Conservation (phyloP, 2,797 vertebrate genomes). For the Lepus townsendii region DNA sequence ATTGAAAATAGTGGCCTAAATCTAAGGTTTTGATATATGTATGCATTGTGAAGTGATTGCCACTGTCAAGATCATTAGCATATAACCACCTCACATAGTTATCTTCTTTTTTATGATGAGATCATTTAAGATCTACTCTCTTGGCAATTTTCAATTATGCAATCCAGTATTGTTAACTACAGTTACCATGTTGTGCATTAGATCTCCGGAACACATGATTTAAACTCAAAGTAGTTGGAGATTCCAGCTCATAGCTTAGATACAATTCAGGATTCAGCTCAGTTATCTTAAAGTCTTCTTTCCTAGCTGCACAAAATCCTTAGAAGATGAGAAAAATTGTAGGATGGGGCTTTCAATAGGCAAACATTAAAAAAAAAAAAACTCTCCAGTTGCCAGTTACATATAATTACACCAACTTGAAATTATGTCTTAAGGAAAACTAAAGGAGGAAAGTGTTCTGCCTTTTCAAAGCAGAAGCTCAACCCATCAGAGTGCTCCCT, state of each 20-base stretch:
- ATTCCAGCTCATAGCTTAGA: neutral
- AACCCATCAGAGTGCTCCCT: neutral
- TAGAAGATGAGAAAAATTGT: neutral
- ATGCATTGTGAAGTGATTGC: neutral
- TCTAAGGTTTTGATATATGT: neutral
- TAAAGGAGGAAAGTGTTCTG: neutral
- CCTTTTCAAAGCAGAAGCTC: neutral
- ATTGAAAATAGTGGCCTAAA: too few species aligned
- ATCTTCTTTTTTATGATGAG: neutral
- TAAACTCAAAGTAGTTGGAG: neutral
- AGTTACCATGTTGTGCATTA: neutral
- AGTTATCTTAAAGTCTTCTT: neutral
- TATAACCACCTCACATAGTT: neutral
- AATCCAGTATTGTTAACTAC: neutral
- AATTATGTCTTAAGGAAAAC: neutral
- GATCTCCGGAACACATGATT: neutral
- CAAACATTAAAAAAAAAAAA: neutral
- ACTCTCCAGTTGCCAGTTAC: neutral
- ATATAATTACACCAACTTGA: neutral
- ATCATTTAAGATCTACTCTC: neutral
- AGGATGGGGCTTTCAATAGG: neutral
- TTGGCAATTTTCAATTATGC: neutral
- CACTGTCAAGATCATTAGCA: neutral
- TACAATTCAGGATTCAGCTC: neutral
- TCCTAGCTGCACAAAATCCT: neutral